phyloP scores from a whole-genome alignment of 2,113 vertebrate species.

The Corydoras maculifer region DNA sequence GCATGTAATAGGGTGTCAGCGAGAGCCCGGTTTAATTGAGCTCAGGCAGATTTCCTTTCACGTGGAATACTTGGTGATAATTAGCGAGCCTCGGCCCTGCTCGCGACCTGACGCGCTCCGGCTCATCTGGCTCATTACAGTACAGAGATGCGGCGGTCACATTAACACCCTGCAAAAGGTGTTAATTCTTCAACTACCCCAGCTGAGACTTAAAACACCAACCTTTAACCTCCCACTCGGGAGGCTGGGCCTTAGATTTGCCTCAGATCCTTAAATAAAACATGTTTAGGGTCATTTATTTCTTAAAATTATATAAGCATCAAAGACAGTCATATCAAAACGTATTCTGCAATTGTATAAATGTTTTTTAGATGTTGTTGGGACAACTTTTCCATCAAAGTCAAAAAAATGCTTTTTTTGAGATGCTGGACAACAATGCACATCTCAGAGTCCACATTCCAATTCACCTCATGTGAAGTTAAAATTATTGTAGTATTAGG shows the following conservation, averaged over 20 bases:
- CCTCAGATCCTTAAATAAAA: background rate
- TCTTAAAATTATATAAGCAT: no score
- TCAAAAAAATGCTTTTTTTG: no score
- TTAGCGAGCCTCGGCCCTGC: background rate
- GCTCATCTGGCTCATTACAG: background rate
- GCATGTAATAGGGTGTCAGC: constrained; percentile 4
- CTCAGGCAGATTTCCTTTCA: background rate
- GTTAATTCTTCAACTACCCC: background rate
- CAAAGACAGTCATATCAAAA: no score
- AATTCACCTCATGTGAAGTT: no score
- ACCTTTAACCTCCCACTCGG: background rate
- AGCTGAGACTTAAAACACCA: background rate
- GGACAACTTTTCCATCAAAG: no score
- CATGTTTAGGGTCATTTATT: no score
- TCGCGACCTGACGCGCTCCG: background rate
- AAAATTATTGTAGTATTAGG: no score
- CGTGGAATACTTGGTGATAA: background rate
- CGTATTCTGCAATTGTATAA: no score
- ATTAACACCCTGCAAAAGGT: background rate
- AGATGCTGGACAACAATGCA: no score
- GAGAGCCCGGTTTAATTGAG: background rate
- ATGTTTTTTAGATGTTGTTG: no score
- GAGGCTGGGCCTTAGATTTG: background rate
- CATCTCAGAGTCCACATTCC: no score
- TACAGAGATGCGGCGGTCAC: background rate